phyloP scores from a whole-genome alignment of 2,888 invertebrate genomes.

The Mechanitis messenoides region DNA sequence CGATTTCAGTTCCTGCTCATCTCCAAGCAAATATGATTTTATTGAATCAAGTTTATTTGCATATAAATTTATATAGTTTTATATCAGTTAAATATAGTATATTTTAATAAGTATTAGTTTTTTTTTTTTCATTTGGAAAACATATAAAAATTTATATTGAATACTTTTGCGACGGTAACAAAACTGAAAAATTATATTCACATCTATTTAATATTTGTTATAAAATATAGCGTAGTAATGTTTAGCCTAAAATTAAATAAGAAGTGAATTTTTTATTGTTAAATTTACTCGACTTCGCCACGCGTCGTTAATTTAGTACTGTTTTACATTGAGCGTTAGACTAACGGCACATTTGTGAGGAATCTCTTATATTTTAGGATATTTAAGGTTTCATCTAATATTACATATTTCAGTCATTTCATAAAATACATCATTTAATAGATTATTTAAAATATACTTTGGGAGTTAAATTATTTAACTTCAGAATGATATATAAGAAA shows the following conservation, averaged over 20 bases:
- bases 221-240: neutral
- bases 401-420: neutral
- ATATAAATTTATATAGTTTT: constrained; percentile 25
- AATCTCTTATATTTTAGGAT: constrained; percentile 14
- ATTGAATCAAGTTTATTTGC: constrained; percentile 34
- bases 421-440: no score
- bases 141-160: no score
- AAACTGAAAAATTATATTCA: neutral
- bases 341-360: constrained; percentile 24
- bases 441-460: no score
- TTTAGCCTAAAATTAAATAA: constrained; percentile 21
- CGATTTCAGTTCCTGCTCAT: constrained; percentile 56
- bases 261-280: constrained; percentile 29
- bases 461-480: no score
- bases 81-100: neutral
- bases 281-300: constrained; percentile 25
- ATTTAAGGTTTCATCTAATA: constrained; percentile 15
- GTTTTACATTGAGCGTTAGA: constrained; percentile 20
- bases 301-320: constrained; percentile 25
- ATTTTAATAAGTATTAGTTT: no score
- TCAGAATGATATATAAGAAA: no score
- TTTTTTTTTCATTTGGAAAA: no score
- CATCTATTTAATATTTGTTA: neutral
- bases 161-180: no score
- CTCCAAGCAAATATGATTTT: constrained; percentile 42